Evolutionary conservation across 2,797 vertebrate genomes (phyloP).

Genomic region (Coreius guichenoti): DNA sequence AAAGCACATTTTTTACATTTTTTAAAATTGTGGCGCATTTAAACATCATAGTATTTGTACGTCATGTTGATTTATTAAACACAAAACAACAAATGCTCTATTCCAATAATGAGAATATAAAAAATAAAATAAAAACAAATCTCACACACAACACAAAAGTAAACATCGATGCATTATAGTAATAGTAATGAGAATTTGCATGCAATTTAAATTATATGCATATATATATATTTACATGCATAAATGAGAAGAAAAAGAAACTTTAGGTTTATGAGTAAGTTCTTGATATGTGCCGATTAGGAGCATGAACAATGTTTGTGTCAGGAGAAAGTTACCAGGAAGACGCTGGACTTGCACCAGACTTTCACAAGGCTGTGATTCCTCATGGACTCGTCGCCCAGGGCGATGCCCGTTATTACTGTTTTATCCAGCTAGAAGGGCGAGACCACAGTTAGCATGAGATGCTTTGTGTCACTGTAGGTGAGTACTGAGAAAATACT

Average conservation of each 20-base stretch:
- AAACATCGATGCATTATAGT: neutral
- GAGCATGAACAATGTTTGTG: conserved; percentile 5
- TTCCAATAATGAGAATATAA: neutral
- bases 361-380: conserved; percentile 89
- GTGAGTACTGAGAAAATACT: neutral
- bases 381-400: conserved; percentile 83
- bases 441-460: conserved; percentile 14
- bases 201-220: too few relatives aligned
- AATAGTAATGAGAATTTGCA: neutral
- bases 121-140: neutral
- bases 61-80: neutral
- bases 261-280: neutral
- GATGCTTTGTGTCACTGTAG: neutral
- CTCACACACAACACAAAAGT: neutral
- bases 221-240: neutral
- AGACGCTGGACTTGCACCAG: conserved; percentile 79
- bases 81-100: neutral
- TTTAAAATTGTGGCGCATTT: neutral
- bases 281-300: conserved; percentile 16
- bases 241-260: neutral
- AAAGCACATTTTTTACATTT: neutral
- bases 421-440: conserved; percentile 86
- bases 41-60: neutral
- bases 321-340: conserved; percentile 63
- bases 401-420: conserved; percentile 88